Percentiles rank a stretch among this genome's conserved stretches.
phyloP scores from a whole-genome alignment of 2,888 invertebrate species.

The Diadegma fenestrale region DNA sequence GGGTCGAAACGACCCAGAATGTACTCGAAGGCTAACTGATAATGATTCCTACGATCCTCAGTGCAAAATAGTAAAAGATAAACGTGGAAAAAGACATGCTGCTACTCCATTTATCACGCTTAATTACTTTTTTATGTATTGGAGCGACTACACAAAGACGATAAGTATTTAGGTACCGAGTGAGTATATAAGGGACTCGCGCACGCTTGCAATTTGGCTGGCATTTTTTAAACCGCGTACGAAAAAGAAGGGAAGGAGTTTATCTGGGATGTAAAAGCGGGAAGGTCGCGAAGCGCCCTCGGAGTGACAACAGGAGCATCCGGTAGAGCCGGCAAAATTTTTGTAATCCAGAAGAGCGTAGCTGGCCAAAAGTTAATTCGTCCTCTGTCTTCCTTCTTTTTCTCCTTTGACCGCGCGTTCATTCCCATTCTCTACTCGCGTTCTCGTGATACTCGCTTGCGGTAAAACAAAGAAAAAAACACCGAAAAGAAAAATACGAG shows the following conservation, averaged over 20 bases:
- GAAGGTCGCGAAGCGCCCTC: conserved; percentile 27
- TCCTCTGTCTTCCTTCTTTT: conserved; percentile 25
- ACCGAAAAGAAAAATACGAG: conserved; percentile 2
- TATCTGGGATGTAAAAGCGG: conserved; percentile 40
- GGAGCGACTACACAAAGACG: not conserved
- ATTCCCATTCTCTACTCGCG: conserved; percentile 22
- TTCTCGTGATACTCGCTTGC: conserved; percentile 46
- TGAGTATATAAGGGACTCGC: not conserved
- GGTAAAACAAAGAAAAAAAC: conserved; percentile 8
- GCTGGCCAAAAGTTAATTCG: conserved; percentile 55
- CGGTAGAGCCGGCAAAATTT: conserved; percentile 45
- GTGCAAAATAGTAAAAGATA: not conserved
- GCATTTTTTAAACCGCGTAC: conserved; percentile 6
- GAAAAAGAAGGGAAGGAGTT: conserved; percentile 27
- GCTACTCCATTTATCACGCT: not conserved
- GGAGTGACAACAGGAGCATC: conserved; percentile 44
- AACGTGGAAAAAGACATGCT: not conserved
- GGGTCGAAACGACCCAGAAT: too few relatives aligned
- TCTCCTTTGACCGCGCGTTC: conserved; percentile 13
- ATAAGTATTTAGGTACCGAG: not conserved
- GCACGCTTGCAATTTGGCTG: conserved; percentile 2
- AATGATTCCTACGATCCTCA: not conserved
- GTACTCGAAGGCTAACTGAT: not conserved
- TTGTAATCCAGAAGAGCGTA: conserved; percentile 49
- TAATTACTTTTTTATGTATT: conserved; percentile 7